A percentile compares a stretch with the other conserved stretches of the same genome.
Conservation (phyloP, 1,140 invertebrate species). For the Formica exsecta region DNA sequence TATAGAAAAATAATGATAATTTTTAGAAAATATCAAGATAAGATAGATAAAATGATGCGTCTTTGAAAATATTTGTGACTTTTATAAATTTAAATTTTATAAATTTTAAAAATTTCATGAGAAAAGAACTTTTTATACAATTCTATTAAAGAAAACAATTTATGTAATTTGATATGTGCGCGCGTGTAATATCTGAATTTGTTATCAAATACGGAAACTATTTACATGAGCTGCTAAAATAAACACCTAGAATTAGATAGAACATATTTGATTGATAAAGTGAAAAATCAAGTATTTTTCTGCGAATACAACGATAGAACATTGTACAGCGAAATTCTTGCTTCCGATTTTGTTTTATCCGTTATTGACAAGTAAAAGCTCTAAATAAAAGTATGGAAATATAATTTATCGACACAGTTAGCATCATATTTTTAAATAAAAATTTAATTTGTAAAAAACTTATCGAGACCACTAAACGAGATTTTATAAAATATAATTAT, state of each 20-base stretch:
- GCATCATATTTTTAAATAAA: background rate
- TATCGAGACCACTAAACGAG: background rate
- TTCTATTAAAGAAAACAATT: background rate
- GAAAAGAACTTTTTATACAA: background rate
- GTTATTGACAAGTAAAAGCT: background rate
- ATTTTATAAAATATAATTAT: background rate
- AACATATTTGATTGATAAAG: background rate
- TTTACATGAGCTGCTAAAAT: background rate
- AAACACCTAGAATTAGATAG: background rate
- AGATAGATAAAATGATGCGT: background rate
- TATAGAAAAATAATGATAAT: background rate
- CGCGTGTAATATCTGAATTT: background rate
- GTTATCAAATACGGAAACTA: background rate
- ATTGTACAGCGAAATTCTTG: background rate
- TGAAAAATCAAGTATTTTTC: background rate
- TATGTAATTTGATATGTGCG: background rate
- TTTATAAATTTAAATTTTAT: too few relatives aligned
- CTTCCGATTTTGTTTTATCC: background rate
- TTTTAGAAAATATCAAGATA: background rate
- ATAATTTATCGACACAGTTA: background rate
- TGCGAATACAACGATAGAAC: background rate
- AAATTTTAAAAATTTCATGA: background rate
- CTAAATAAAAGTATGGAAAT: background rate
- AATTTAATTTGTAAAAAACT: background rate
- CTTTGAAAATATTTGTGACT: background rate